Evolutionary conservation across 2,888 invertebrate species (phyloP).

Genomic region (Cetonia aurata): DNA sequence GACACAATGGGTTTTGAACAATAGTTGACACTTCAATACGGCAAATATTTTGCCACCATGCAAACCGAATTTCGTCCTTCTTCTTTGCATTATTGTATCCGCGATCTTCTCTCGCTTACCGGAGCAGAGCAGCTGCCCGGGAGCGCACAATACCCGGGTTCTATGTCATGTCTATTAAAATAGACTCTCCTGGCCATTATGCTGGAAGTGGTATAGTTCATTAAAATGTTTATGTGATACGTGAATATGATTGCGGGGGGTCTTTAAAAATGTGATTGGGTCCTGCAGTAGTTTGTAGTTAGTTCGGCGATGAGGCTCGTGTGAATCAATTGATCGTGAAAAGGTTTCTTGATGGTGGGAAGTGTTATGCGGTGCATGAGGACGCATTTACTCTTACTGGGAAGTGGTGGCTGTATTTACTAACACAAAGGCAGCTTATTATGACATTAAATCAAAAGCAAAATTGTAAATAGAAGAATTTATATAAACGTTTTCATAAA

Average conservation of each 20-base stretch:
- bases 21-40: conserved; percentile 67
- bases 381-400: conserved; percentile 22
- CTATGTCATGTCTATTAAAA: conserved; percentile 66
- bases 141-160: conserved; percentile 61
- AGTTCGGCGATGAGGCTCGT: conserved; percentile 49
- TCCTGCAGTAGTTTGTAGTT: conserved; percentile 47
- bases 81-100: conserved; percentile 49
- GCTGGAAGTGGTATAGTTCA: conserved; percentile 65
- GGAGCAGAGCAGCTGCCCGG: conserved; percentile 61
- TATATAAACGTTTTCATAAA: neutral
- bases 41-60: conserved; percentile 66
- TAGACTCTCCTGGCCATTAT: conserved; percentile 63
- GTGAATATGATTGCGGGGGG: conserved; percentile 61
- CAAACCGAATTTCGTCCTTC: conserved; percentile 54
- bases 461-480: conserved; percentile 14
- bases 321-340: conserved; percentile 50
- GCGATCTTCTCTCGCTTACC: conserved; percentile 53
- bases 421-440: conserved; percentile 7
- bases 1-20: conserved; percentile 63
- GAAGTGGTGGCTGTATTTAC: conserved; percentile 12
- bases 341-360: conserved; percentile 24
- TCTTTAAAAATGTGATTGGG: conserved; percentile 53
- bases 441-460: conserved; percentile 12
- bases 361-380: conserved; percentile 18
- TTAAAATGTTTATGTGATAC: conserved; percentile 66